phyloP scores from a whole-genome alignment of 1,140 invertebrate species.

The Sycophila sp. region DNA sequence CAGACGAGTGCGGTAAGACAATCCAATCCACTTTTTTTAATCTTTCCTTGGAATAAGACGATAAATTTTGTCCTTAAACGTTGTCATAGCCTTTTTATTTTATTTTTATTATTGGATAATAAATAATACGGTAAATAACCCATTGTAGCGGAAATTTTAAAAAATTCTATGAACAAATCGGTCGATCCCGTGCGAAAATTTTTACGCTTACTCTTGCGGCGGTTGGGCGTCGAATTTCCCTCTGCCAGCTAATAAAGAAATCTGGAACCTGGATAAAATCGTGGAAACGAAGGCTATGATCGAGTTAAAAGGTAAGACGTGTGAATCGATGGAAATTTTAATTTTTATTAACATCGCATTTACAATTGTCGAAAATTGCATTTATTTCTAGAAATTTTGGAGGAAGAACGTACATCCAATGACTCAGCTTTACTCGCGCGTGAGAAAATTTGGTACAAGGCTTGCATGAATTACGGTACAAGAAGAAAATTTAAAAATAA shows the following conservation, averaged over 20 bases:
- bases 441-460: slow-evolving; percentile 17
- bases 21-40: too few species aligned
- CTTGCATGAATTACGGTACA: slow-evolving; percentile 9
- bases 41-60: too few species aligned
- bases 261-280: slow-evolving; percentile 16
- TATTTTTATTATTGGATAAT: too few species aligned
- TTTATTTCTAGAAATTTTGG: slow-evolving; percentile 24
- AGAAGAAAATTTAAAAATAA: slow-evolving; percentile 5
- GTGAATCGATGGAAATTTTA: too few species aligned
- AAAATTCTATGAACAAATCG: slow-evolving; percentile 1
- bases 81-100: too few species aligned
- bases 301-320: too few species aligned
- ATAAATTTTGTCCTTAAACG: too few species aligned
- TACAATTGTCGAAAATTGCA: too few species aligned
- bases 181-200: slow-evolving; percentile 23
- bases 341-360: too few species aligned
- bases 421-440: neutral
- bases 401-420: slow-evolving; percentile 1
- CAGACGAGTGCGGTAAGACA: too few species aligned
- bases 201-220: slow-evolving; percentile 22
- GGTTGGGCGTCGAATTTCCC: slow-evolving; percentile 19
- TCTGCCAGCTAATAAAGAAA: neutral
- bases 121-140: neutral
- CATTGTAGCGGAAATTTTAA: slow-evolving; percentile 11
- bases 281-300: too few species aligned